Evolutionary conservation across 2,113 vertebrate genomes (phyloP).

Genomic region (Raphicerus campestris): DNA sequence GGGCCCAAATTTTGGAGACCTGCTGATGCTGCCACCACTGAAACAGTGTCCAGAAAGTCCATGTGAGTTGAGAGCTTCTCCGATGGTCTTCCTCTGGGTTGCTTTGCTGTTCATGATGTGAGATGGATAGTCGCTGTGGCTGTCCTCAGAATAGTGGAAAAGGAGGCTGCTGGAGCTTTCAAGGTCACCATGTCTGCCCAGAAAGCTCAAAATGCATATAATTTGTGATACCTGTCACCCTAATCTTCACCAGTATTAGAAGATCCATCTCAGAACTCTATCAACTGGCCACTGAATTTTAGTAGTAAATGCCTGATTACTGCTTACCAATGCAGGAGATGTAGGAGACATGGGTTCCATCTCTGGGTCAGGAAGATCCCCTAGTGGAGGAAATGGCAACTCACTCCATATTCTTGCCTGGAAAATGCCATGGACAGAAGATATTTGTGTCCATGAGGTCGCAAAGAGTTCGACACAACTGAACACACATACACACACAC

Average conservation of each 20-base stretch:
- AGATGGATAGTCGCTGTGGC: neutral
- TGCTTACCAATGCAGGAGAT: neutral
- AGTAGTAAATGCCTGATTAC: neutral
- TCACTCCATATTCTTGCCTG: neutral
- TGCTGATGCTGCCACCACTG: too few relatives aligned
- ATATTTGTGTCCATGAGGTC: neutral
- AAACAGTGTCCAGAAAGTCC: neutral
- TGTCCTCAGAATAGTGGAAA: neutral
- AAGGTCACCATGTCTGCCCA: neutral
- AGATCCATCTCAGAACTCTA: neutral
- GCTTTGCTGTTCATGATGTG: neutral
- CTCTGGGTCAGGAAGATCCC: neutral
- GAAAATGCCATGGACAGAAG: neutral
- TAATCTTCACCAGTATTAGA: neutral
- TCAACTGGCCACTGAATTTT: neutral
- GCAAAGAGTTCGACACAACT: neutral
- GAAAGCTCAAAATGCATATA: neutral
- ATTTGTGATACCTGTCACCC: neutral
- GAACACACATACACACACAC: neutral
- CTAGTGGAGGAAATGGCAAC: neutral
- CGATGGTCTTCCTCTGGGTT: neutral
- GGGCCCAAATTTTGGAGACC: neutral
- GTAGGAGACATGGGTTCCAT: neutral
- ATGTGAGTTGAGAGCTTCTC: neutral
- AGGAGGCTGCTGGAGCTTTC: neutral